Base-by-base conservation (phyloP, 2,113 vertebrate species). In the pig (Sus scrofa) region DNA sequence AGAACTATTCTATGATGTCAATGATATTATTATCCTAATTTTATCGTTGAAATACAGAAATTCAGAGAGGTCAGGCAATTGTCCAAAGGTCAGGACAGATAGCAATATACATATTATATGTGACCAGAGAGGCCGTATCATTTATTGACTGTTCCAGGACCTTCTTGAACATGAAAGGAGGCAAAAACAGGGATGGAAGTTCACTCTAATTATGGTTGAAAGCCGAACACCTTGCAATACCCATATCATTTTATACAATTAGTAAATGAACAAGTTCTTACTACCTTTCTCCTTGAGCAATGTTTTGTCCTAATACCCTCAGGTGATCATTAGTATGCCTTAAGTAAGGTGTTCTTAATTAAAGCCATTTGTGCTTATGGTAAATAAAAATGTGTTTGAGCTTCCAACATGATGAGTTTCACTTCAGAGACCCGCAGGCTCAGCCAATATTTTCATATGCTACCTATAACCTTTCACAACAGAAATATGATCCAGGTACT, bases 331-430 rank as follows among this genome's bases (percentile, higher is more conserved):
- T 37, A 90, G 39, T 62, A 77, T 82, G 50, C 77, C 92, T 58
- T 89, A 67, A 27, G 30, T 71, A 77, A 75, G 77, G 19, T 39
- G 11, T 84, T 88, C 71, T 90, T 85, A 52, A 90, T 92, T 91
- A 84, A 91, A 77, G n/a, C 34, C 34, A 60, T 77, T 22, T 60
- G 39, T 54, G 22, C 54, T 82, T 60, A 22, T 54, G 65, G 84
- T 68, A 96, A 78, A 93, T 93, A 93, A 87, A 96, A 87, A 74
- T 81, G 86, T 62, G 74, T 86, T 71, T 87, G 86, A 70, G 62
- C 50, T 83, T 85, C 62, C 56, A 73, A 7, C 8, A 8, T 32
- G 62, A 77, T 79, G 34, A 44, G 24, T 73, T 88, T 89, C 27
- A 75, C 63, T 74, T 96, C 58, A 83, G 89, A 68, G 83, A 83